Evolutionary conservation across 2,888 invertebrate species (phyloP).

Genomic region (Idaea straminata): DNA sequence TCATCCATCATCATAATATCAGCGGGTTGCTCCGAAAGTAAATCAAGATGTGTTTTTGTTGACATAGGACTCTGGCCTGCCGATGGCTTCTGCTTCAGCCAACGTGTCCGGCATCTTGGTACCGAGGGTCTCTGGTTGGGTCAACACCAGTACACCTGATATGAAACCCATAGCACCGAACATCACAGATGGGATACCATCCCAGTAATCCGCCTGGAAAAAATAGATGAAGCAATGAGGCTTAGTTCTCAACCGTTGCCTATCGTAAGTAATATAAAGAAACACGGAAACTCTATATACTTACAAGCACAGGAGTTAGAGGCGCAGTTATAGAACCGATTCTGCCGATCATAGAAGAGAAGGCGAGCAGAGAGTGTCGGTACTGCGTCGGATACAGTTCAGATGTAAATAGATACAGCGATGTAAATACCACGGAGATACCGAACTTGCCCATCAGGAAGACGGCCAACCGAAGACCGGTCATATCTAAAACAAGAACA

Average conservation of each 20-base stretch:
- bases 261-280: neutral
- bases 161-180: conserved; percentile 76
- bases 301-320: conserved; percentile 82
- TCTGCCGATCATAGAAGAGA: conserved; percentile 86
- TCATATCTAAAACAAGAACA: conserved; percentile 42
- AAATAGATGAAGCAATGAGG: neutral
- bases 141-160: conserved; percentile 77
- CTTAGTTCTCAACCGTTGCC: neutral
- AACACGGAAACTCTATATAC: conserved; percentile 18
- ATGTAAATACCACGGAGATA: conserved; percentile 83
- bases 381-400: conserved; percentile 87
- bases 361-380: conserved; percentile 83
- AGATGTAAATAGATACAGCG: conserved; percentile 83
- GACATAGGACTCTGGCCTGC: conserved; percentile 26
- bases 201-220: conserved; percentile 54
- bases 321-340: conserved; percentile 86
- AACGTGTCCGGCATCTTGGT: conserved; percentile 81
- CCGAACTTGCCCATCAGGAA: conserved; percentile 83
- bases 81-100: conserved; percentile 75
- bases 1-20: neutral
- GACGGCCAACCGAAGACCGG: conserved; percentile 57
- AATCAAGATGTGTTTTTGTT: neutral
- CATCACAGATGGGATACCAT: conserved; percentile 73
- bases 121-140: conserved; percentile 83
- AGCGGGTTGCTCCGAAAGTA: neutral